Evolutionary conservation across 2,113 vertebrate species (phyloP).

Genomic region (Toxotes chatareus): DNA sequence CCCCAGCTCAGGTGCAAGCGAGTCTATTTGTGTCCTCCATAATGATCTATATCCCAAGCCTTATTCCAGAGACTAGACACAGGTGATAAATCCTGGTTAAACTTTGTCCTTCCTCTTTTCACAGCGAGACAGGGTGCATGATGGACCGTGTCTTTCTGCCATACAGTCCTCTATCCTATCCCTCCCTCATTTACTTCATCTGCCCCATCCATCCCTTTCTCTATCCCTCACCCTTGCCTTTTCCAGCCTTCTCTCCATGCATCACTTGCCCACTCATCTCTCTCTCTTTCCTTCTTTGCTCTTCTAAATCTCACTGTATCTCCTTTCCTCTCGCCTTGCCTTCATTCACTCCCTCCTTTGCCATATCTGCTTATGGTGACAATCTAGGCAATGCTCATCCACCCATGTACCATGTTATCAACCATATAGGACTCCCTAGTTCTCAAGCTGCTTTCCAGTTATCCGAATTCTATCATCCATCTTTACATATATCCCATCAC

Average conservation of each 20-base stretch:
- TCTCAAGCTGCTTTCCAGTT: background rate
- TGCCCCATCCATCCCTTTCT: slow-evolving; percentile 32
- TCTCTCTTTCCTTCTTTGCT: slow-evolving; percentile 6
- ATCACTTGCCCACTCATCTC: slow-evolving; percentile 49
- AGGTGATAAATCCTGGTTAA: slow-evolving; percentile 80
- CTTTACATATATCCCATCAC: background rate
- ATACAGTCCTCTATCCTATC: slow-evolving; percentile 46
- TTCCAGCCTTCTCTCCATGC: slow-evolving; percentile 40
- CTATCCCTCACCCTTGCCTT: slow-evolving; percentile 37
- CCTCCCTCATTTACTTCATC: slow-evolving; percentile 63
- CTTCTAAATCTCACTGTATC: slow-evolving; percentile 28
- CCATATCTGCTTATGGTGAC: background rate
- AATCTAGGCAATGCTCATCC: background rate
- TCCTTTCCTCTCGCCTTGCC: background rate
- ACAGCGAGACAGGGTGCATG: slow-evolving; percentile 68
- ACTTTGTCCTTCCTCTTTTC: slow-evolving; percentile 81
- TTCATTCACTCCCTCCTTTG: background rate
- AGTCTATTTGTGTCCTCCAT: slow-evolving; percentile 76
- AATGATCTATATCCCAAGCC: slow-evolving; percentile 75
- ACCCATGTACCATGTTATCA: background rate
- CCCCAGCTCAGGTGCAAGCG: slow-evolving; percentile 61
- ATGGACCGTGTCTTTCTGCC: slow-evolving; percentile 73
- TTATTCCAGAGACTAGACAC: slow-evolving; percentile 75
- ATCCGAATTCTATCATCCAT: background rate
- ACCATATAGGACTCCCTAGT: background rate